Percentiles rank a stretch among this genome's conserved stretches.
Evolutionary conservation across 2,888 invertebrate genomes (phyloP).

Genomic region (Chydorus sphaericus): DNA sequence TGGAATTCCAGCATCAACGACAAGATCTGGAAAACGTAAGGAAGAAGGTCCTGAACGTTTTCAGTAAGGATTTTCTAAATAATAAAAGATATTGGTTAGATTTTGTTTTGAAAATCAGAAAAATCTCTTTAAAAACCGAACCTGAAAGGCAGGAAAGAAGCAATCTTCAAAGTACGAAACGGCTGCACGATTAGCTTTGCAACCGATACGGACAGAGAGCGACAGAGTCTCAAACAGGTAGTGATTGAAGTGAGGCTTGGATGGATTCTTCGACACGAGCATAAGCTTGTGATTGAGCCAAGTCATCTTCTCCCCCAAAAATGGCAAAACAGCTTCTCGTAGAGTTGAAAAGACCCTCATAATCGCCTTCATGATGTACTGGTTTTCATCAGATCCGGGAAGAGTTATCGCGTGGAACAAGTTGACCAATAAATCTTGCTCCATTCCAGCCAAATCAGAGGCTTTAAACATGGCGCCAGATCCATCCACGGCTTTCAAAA

Average conservation of each 20-base stretch:
- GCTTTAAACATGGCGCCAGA: conserved; percentile 34
- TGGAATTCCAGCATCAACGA: conserved; percentile 64
- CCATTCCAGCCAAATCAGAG: conserved; percentile 47
- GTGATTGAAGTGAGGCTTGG: conserved; percentile 95
- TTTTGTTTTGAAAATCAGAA: too few relatives aligned
- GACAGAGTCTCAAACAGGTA: conserved; percentile 92
- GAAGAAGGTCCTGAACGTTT: conserved; percentile 93
- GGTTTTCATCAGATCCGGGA: conserved; percentile 74
- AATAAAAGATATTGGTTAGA: too few relatives aligned
- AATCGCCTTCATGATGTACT: conserved; percentile 96
- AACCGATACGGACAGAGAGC: conserved; percentile 73
- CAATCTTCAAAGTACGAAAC: conserved; percentile 79
- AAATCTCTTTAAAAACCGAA: too few relatives aligned
- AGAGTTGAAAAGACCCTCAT: conserved; percentile 72
- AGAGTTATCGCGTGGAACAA: conserved; percentile 59
- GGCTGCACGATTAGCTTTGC: conserved; percentile 59
- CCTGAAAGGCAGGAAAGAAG: conserved; percentile 90
- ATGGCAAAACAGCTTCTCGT: conserved; percentile 65
- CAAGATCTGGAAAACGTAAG: conserved; percentile 95
- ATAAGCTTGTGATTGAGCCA: conserved; percentile 70
- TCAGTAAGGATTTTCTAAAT: conserved; percentile 80
- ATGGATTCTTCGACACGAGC: conserved; percentile 79
- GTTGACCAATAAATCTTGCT: conserved; percentile 51
- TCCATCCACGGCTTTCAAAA: conserved; percentile 46
- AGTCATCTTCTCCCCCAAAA: conserved; percentile 61